These are phyloP conservation scores for Leptopilina myrica DNA, from an alignment of 2,888 invertebrate species.

Conservation along the genomic window DNA sequence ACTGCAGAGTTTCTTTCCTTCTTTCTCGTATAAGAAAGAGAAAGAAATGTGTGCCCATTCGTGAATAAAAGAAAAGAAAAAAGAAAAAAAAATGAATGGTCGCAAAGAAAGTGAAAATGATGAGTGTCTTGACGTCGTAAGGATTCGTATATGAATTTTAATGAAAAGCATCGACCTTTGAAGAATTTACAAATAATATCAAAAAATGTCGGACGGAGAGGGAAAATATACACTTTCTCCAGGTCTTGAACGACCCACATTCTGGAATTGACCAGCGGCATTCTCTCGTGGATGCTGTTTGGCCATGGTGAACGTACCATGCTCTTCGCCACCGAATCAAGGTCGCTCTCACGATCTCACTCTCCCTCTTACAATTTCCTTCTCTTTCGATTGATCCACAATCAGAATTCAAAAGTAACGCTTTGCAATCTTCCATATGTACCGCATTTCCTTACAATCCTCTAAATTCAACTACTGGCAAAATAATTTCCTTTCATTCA, in stretches of 20 bases:
- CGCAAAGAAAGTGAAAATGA: slow-evolving; percentile 24
- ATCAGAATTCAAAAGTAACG: not conserved
- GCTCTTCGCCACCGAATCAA: slow-evolving; percentile 63
- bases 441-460: too few relatives aligned
- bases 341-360: slow-evolving; percentile 72
- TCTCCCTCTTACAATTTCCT: slow-evolving; percentile 58
- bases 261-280: slow-evolving; percentile 66
- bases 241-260: slow-evolving; percentile 71
- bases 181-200: slow-evolving; percentile 38
- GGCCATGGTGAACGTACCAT: slow-evolving; percentile 44
- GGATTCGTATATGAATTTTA: slow-evolving; percentile 23
- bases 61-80: not conserved
- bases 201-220: slow-evolving; percentile 56
- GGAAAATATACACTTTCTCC: slow-evolving; percentile 73
- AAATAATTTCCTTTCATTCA: too few relatives aligned
- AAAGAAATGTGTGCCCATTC: not conserved
- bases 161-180: slow-evolving; percentile 40
- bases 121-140: slow-evolving; percentile 24
- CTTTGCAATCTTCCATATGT: too few relatives aligned
- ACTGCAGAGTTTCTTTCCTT: too few relatives aligned
- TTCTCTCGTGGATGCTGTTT: slow-evolving; percentile 65
- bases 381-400: slow-evolving; percentile 17
- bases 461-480: not conserved
- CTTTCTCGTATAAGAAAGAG: not conserved
- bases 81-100: not conserved